phyloP scores from a whole-genome alignment of 2,113 vertebrate species.

The Hystrix brachyura region DNA sequence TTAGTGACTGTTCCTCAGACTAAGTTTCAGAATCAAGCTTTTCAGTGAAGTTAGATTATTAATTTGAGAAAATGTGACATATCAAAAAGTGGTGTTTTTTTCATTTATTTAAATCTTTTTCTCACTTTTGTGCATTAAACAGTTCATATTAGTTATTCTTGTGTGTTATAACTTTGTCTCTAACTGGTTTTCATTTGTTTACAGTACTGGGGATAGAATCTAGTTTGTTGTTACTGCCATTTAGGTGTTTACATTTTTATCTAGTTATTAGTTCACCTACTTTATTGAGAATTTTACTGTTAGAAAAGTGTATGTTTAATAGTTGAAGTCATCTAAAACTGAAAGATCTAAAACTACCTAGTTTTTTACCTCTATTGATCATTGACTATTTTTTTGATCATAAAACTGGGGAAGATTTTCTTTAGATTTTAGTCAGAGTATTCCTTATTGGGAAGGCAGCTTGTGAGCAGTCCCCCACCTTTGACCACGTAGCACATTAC shows the following conservation, averaged over 20 bases:
- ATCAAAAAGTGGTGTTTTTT: slow-evolving; percentile 33
- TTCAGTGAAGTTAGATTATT: slow-evolving; percentile 31
- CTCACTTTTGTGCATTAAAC: neutral
- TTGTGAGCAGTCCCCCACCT: neutral
- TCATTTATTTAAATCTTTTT: neutral
- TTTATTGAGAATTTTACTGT: slow-evolving; percentile 49
- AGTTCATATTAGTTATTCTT: slow-evolving; percentile 25
- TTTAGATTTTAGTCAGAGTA: slow-evolving; percentile 33
- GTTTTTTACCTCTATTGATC: neutral
- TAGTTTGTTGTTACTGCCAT: neutral
- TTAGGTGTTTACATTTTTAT: slow-evolving; percentile 11
- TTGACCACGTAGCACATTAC: neutral
- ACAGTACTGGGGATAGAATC: neutral
- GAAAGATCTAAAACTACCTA: neutral
- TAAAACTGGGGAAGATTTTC: neutral
- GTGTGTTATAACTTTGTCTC: slow-evolving; percentile 31
- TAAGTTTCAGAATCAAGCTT: slow-evolving; percentile 40
- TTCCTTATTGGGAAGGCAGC: slow-evolving; percentile 12
- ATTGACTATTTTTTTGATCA: neutral
- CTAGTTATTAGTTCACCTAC: neutral
- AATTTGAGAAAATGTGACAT: slow-evolving; percentile 27
- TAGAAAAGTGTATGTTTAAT: slow-evolving; percentile 37
- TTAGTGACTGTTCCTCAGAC: slow-evolving; percentile 40
- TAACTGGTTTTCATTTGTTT: neutral
- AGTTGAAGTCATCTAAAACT: slow-evolving; percentile 41